A percentile compares a stretch with the other conserved stretches of the same genome.
Conservation (phyloP, 1,140 invertebrate species). For the Drosophila sproati region DNA sequence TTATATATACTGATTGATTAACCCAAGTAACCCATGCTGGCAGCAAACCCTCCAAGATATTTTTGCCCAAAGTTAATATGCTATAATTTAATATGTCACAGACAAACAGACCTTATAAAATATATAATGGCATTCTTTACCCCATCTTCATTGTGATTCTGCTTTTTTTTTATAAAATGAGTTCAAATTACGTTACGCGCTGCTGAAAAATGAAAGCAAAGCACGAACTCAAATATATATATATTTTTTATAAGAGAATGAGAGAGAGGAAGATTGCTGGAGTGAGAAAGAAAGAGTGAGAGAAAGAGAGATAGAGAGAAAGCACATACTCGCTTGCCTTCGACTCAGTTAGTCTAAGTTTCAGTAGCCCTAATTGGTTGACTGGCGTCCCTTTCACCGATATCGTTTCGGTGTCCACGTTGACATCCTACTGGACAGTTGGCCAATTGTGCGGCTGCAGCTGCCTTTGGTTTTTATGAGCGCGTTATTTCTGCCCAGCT, state of each 20-base stretch:
- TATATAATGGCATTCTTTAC: background rate
- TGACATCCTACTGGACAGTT: conserved; percentile 28
- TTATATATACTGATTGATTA: conserved; percentile 38
- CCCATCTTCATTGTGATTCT: background rate
- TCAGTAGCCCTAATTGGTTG: conserved; percentile 52
- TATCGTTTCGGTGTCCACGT: conserved; percentile 16
- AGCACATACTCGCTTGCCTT: conserved; percentile 21
- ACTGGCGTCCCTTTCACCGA: conserved; percentile 37
- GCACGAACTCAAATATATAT: background rate
- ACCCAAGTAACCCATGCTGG: background rate
- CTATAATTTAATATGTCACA: conserved; percentile 36
- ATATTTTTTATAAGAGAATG: conserved; percentile 1
- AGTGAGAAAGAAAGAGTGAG: conserved; percentile 4
- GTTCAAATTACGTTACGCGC: conserved; percentile 53
- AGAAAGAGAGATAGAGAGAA: conserved; percentile 5
- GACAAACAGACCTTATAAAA: background rate
- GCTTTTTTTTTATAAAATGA: conserved; percentile 29
- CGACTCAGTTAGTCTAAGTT: conserved; percentile 50
- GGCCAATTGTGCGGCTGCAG: conserved; percentile 30
- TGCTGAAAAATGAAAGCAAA: conserved; percentile 49
- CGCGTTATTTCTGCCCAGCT: conserved; percentile 23
- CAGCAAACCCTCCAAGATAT: background rate
- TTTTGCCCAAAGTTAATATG: conserved; percentile 55
- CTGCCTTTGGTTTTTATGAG: conserved; percentile 37
- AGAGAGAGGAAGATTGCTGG: background rate